Evolutionary conservation across 2,113 vertebrate genomes (phyloP).

Genomic region (Halichoeres trimaculatus): DNA sequence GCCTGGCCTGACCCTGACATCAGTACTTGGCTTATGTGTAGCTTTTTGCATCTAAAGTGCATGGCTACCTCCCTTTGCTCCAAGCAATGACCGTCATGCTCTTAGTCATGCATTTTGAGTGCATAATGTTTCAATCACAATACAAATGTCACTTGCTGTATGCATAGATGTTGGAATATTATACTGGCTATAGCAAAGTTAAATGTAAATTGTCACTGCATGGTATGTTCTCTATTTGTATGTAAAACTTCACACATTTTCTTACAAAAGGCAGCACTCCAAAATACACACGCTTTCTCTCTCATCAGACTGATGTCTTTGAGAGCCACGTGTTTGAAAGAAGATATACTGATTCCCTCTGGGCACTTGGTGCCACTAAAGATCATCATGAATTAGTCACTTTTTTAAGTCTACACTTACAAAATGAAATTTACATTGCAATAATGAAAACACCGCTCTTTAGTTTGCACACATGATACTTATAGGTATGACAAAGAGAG

Average conservation of each 20-base stretch:
- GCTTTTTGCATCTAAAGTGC: no score
- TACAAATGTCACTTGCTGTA: not conserved
- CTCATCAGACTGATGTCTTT: not conserved
- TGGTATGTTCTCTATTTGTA: slow-evolving; percentile 13
- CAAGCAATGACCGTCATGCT: not conserved
- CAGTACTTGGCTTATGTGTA: not conserved
- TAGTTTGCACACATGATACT: not conserved
- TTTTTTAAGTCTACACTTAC: not conserved
- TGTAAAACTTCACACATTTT: slow-evolving; percentile 1
- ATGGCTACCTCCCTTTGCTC: not conserved
- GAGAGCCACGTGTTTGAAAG: not conserved
- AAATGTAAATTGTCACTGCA: not conserved
- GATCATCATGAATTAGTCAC: not conserved
- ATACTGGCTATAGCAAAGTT: not conserved
- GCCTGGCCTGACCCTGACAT: not conserved
- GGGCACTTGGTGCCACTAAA: not conserved
- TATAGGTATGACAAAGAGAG: not conserved
- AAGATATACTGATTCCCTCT: slow-evolving; percentile 1
- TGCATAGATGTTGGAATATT: not conserved
- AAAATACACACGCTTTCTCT: not conserved
- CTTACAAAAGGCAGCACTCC: not conserved
- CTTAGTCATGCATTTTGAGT: slow-evolving; percentile 3
- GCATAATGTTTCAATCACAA: not conserved
- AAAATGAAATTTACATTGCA: not conserved
- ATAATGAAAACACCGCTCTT: not conserved